Base-by-base conservation (phyloP, 2,888 invertebrate genomes). In the Tyria jacobaeae region DNA sequence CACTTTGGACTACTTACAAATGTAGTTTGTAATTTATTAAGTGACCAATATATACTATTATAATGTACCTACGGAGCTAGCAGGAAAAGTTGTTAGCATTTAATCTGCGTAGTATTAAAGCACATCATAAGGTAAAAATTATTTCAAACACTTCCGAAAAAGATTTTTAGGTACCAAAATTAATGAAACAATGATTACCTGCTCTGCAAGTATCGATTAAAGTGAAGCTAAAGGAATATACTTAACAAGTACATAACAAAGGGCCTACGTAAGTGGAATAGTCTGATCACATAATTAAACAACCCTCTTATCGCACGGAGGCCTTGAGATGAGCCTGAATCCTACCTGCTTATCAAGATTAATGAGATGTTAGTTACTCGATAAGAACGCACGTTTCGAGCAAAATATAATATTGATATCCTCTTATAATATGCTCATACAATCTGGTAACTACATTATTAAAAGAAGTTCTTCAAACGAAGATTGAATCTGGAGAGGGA, bases 261-360 rank as follows among this genome's bases (percentile, higher is more conserved):
- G 65, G 57, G 60, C 25, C 35, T 65, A 44, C 37, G 50, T 59
- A 65, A 66, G 60, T 61, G 48, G 67, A 64, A 67, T 66, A 64
- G 70, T 73, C 63, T 69, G 56, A 57, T 77, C 60, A 68, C 60
- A 69, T 72, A 70, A 71, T 71, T 64, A 65, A 78, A 78, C 74
- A 79, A 76, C 68, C 76, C 71, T 82, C 85, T 92, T 91, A 92
- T 92, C 92, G 75, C 70, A 62, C 50, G 62, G 66, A 79, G 82
- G 72, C 91, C 91, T 91, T 90, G 89, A 82, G 84, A 86, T 85
- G 84, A 88, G 81, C 82, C 78, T 75, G 76, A 81, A 83, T 84
- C 84, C 81, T 68, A 84, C 82, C 81, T 80, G 76, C 85, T 90
- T 90, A 91, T 90, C 89, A 85, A 88, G 90, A 89, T 90, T 89